Percentiles rank a stretch among this genome's conserved stretches.
Evolutionary conservation across 2,113 vertebrate species (phyloP).

Genomic region (Colaptes auratus): DNA sequence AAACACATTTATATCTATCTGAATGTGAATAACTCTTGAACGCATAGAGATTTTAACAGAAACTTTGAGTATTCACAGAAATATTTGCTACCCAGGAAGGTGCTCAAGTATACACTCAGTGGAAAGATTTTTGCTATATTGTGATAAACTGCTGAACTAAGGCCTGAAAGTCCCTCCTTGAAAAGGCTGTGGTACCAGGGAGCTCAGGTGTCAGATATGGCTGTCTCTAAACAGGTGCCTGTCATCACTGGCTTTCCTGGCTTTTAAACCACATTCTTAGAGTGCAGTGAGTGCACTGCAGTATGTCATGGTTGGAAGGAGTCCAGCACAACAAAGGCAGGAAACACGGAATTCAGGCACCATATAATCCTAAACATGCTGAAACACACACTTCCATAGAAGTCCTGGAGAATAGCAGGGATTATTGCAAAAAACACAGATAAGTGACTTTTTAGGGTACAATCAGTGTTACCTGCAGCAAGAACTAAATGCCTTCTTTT

Average conservation of each 20-base stretch:
- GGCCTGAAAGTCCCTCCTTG: neutral
- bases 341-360: neutral
- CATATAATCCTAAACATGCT: neutral
- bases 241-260: neutral
- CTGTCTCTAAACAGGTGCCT: neutral
- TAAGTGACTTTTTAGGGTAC: neutral
- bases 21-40: neutral
- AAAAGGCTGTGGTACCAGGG: neutral
- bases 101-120: neutral
- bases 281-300: neutral
- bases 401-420: neutral
- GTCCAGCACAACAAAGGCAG: constrained; percentile 22
- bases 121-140: neutral
- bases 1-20: neutral
- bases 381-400: neutral
- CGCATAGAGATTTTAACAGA: neutral
- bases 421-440: neutral
- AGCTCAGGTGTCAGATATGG: neutral
- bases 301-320: neutral
- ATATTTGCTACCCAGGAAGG: neutral
- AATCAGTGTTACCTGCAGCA: neutral
- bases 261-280: neutral
- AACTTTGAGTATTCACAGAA: neutral
- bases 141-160: neutral
- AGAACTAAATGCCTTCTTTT: neutral